Evolutionary conservation across 2,888 invertebrate species (phyloP).

Genomic region (Dioctria rufipes): DNA sequence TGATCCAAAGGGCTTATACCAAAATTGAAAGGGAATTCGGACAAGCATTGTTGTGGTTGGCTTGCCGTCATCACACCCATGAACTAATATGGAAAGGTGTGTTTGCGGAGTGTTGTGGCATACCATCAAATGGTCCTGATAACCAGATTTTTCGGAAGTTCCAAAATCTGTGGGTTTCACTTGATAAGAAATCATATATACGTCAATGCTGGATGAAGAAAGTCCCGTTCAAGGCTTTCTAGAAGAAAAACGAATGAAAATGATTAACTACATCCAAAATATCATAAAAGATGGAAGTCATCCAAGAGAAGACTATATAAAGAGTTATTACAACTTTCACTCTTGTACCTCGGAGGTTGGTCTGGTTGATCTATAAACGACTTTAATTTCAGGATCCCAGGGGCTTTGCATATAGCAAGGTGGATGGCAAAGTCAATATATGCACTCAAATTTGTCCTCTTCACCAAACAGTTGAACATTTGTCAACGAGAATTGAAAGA

Average conservation of each 20-base stretch:
- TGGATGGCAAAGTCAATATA: too few relatives aligned
- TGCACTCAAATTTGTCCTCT: too few relatives aligned
- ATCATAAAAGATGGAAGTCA: slow-evolving; percentile 26
- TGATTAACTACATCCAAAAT: slow-evolving; percentile 15
- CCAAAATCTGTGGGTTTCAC: slow-evolving; percentile 26
- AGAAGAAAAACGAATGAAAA: slow-evolving; percentile 18
- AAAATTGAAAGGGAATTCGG: slow-evolving; percentile 52
- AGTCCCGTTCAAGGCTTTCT: slow-evolving; percentile 8
- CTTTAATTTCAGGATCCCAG: too few relatives aligned
- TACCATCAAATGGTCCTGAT: slow-evolving; percentile 26
- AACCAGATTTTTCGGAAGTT: slow-evolving; percentile 42
- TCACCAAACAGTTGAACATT: too few relatives aligned
- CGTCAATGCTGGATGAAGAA: slow-evolving; percentile 19
- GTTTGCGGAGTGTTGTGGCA: too few relatives aligned
- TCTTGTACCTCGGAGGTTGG: too few relatives aligned
- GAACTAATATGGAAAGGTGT: slow-evolving; percentile 16
- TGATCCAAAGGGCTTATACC: slow-evolving; percentile 53
- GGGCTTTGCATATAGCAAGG: too few relatives aligned
- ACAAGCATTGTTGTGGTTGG: slow-evolving; percentile 52
- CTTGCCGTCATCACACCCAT: slow-evolving; percentile 48
- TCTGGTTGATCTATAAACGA: too few relatives aligned
- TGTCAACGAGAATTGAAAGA: too few relatives aligned
- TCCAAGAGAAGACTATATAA: slow-evolving; percentile 37
- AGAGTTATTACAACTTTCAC: slow-evolving; percentile 3
- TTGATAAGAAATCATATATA: slow-evolving; percentile 37